Conservation (phyloP, 2,113 vertebrate genomes). For the Romanogobio albipinnatus region DNA sequence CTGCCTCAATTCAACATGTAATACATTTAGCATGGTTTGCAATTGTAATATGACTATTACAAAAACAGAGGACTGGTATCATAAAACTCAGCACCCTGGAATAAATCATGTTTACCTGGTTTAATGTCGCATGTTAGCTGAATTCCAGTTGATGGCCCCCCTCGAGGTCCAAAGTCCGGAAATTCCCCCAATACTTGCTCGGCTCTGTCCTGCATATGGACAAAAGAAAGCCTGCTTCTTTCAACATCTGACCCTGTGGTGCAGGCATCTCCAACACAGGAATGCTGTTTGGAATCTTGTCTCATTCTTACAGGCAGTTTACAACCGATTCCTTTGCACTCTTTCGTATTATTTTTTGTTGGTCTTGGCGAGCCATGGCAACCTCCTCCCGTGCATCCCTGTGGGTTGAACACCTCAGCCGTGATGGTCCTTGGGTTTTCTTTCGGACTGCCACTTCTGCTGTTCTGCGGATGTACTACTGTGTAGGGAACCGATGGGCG, state of each 20-base stretch:
- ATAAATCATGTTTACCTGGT: slow-evolving; percentile 72
- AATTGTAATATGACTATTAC: neutral
- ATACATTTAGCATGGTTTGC: neutral
- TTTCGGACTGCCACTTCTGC: slow-evolving; percentile 60
- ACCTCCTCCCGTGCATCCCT: slow-evolving; percentile 64
- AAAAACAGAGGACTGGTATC: neutral
- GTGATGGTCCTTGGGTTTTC: slow-evolving; percentile 73
- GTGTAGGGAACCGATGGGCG: slow-evolving; percentile 67
- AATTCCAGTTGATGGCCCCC: slow-evolving; percentile 61
- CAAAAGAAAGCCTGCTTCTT: slow-evolving; percentile 63
- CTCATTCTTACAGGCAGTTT: slow-evolving; percentile 72
- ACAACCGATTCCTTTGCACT: slow-evolving; percentile 79
- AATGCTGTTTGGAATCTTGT: slow-evolving; percentile 64
- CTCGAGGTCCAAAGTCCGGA: slow-evolving; percentile 64
- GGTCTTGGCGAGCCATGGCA: slow-evolving; percentile 58
- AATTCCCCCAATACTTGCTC: slow-evolving; percentile 80
- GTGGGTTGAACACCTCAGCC: slow-evolving; percentile 69
- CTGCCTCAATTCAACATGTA: neutral
- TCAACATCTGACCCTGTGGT: slow-evolving; percentile 49
- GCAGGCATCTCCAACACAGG: slow-evolving; percentile 73
- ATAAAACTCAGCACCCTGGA: neutral
- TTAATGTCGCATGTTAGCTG: slow-evolving; percentile 85
- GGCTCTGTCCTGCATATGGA: slow-evolving; percentile 78
- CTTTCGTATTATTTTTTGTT: slow-evolving; percentile 61
- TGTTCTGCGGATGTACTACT: slow-evolving; percentile 62